Percentiles rank a stretch among this genome's conserved stretches.
Conservation (phyloP, 2,113 vertebrate genomes). For the Antennarius striatus region DNA sequence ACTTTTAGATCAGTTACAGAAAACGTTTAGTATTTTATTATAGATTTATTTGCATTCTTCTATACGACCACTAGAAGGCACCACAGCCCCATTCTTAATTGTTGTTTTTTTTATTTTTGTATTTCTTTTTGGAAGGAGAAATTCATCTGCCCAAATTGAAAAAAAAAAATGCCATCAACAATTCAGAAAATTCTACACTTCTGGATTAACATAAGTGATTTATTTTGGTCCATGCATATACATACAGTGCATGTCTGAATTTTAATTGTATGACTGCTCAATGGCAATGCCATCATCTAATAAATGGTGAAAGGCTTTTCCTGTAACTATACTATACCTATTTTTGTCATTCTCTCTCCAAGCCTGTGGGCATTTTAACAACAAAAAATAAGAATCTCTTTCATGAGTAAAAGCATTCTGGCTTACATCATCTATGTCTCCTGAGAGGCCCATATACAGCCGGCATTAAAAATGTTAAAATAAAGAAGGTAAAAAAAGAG, state of each 20-base stretch:
- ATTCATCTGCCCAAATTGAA: no score
- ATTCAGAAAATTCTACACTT: no score
- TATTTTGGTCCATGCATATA: no score
- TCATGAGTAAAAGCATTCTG: constrained; percentile 63
- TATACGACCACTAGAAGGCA: constrained; percentile 50
- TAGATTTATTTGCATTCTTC: neutral
- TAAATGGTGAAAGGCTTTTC: no score
- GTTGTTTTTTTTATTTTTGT: neutral
- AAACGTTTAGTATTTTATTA: neutral
- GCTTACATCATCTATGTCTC: constrained; percentile 9
- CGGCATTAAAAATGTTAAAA: constrained; percentile 3
- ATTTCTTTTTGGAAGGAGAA: no score
- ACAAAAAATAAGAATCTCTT: constrained; percentile 27
- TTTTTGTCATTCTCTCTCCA: neutral
- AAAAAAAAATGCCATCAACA: no score
- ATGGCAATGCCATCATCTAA: no score
- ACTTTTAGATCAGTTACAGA: neutral
- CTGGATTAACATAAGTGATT: no score
- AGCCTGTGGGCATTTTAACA: constrained; percentile 3
- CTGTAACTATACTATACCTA: neutral
- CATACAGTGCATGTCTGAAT: no score
- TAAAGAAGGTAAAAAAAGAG: constrained; percentile 3
- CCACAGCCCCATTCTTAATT: neutral
- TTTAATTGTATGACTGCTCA: no score
- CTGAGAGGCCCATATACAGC: constrained; percentile 7